phyloP scores from a whole-genome alignment of 2,113 vertebrate genomes.

The Syngnathus scovelli region DNA sequence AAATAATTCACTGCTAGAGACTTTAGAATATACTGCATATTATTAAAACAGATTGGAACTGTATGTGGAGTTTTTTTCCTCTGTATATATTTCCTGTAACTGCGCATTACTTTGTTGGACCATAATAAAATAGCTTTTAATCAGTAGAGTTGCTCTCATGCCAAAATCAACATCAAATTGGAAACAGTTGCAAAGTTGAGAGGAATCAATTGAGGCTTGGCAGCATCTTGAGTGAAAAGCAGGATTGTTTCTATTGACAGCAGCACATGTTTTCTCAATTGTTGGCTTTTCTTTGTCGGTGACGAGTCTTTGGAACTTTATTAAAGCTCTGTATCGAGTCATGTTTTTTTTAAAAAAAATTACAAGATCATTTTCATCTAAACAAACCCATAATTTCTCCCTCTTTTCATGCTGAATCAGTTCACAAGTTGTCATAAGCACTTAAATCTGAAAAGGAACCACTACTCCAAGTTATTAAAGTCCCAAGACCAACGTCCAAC shows the following conservation, averaged over 20 bases:
- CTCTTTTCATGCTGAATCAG: slow-evolving; percentile 4
- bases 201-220: slow-evolving; percentile 5
- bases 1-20: slow-evolving; percentile 26
- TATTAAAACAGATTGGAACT: slow-evolving; percentile 23
- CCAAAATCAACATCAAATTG: slow-evolving; percentile 20
- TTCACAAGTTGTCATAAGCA: slow-evolving; percentile 8
- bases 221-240: slow-evolving; percentile 10
- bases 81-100: not conserved
- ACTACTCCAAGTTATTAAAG: slow-evolving; percentile 20
- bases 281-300: not conserved
- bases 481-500: slow-evolving; percentile 5
- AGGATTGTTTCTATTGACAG: slow-evolving; percentile 7
- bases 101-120: not conserved
- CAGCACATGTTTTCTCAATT: slow-evolving; percentile 4
- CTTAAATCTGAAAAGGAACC: slow-evolving; percentile 24
- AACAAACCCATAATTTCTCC: not conserved
- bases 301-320: not conserved
- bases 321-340: not conserved
- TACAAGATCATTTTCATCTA: slow-evolving; percentile 13
- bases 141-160: slow-evolving; percentile 13
- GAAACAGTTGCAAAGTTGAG: slow-evolving; percentile 16
- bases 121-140: slow-evolving; percentile 13
- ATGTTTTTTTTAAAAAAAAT: not conserved
- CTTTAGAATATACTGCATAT: slow-evolving; percentile 6
- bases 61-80: slow-evolving; percentile 11